Evolutionary conservation across 2,113 vertebrate species (phyloP), one percentile per base, ranked within the genome.

Genomic region (Neoarius graeffei): DNA sequence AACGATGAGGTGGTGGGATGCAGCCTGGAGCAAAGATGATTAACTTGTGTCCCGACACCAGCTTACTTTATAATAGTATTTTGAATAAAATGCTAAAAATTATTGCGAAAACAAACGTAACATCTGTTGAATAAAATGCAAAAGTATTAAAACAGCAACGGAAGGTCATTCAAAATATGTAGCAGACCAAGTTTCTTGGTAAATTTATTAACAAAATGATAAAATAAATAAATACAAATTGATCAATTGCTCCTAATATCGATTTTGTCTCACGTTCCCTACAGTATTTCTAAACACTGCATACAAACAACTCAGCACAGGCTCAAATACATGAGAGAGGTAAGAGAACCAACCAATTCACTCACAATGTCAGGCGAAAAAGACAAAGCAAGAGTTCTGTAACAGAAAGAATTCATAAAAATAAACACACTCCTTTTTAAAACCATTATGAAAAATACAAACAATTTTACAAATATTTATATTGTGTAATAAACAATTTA

Each of bases 171-270:
- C 74, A 81, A 57, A 67, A 87, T 84, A 84, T 77, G 64, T 74
- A 57, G 67, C 77, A 91, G 79, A 81, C 89, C 48, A 73, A 77
- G 62, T 86, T 95, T 90, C 88, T 95, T 99, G 96, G 92, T 96
- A 96, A 95, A 94, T 99, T 99, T 99, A 99, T 99, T 98, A 98
- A 97, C 97, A 99, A 99, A 98, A 98, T 98, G 97, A 97, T 98
- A 98, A 98, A 98, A 98, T 98, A 98, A 98, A 99, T 99, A 99
- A 99, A 99, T 99, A 98, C 98, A 99, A 99, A 99, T 98, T 97
- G 97, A 97, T 99, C 97, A 97, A 97, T 96, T 97, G 97, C 97
- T 99, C 97, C 96, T 96, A 96, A 95, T 95, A 94, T 94, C 93
- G 94, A 94, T 96, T 94, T 94, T 90, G 94, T 94, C 93, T 93